phyloP scores from a whole-genome alignment of 92 coral and sea anemone species.

The Porites divaricata region DNA sequence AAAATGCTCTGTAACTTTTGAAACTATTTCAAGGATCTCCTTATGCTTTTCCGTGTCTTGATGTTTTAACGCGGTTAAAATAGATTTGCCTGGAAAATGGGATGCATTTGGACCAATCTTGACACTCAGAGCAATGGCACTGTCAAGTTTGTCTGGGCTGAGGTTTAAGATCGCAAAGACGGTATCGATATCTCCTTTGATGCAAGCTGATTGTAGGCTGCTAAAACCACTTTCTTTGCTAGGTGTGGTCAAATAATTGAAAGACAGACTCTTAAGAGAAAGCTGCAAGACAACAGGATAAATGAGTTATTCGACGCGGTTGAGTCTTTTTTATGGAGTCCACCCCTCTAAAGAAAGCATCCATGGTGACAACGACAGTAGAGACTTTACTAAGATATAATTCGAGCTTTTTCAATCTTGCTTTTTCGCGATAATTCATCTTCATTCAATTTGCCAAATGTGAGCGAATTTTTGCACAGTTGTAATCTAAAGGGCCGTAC shows the following conservation, averaged over 20 bases:
- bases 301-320: background rate
- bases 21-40: conserved; percentile 35
- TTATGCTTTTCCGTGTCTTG: conserved; percentile 32
- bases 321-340: too few relatives aligned
- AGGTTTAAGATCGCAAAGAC: conserved; percentile 54
- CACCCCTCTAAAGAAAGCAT: too few relatives aligned
- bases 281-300: background rate
- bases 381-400: too few relatives aligned
- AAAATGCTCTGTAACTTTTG: conserved; percentile 23
- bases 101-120: conserved; percentile 10
- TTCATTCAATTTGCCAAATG: too few relatives aligned
- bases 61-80: background rate
- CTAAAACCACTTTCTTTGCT: conserved; percentile 35
- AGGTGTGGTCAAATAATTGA: background rate
- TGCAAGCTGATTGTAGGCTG: conserved; percentile 53
- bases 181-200: conserved; percentile 56
- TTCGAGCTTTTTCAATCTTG: too few relatives aligned
- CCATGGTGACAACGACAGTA: too few relatives aligned
- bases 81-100: conserved; percentile 13
- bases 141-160: conserved; percentile 66
- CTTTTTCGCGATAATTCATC: too few relatives aligned
- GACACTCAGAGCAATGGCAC: conserved; percentile 46
- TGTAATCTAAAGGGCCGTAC: too few relatives aligned
- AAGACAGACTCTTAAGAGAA: background rate
- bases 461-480: too few relatives aligned